Evolutionary conservation across 1,140 invertebrate genomes (phyloP).

Genomic region (Penaeus indicus): DNA sequence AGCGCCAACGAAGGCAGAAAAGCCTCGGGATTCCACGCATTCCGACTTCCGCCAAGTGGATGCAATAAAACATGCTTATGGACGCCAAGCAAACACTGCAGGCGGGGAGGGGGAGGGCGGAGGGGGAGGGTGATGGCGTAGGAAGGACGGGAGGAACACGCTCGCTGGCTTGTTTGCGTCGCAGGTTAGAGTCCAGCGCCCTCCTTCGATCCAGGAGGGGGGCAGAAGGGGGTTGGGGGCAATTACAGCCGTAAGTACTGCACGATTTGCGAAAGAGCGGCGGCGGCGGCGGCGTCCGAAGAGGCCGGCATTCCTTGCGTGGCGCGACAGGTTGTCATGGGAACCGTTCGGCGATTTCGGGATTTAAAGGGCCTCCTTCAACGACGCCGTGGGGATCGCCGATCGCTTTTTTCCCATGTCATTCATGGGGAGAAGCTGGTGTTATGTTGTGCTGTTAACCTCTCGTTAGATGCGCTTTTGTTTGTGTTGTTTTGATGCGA

Average conservation of each 20-base stretch:
- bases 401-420: too few species aligned
- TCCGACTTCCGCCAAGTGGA: slow-evolving; percentile 10
- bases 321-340: slow-evolving; percentile 50
- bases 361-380: slow-evolving; percentile 9
- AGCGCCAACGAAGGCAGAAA: background rate
- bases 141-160: background rate
- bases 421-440: too few species aligned
- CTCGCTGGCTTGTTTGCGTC: too few species aligned
- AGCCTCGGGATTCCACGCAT: background rate
- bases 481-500: too few species aligned
- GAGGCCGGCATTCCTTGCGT: slow-evolving; percentile 33
- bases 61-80: background rate
- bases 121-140: background rate
- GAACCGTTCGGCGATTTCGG: slow-evolving; percentile 26
- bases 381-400: too few species aligned
- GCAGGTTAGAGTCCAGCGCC: too few species aligned
- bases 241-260: background rate
- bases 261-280: background rate
- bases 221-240: background rate
- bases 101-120: background rate
- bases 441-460: too few species aligned
- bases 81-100: slow-evolving; percentile 12
- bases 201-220: background rate
- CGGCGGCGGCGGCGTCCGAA: slow-evolving; percentile 5
- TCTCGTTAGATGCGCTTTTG: too few species aligned